These are phyloP conservation scores for Heptranchias perlo DNA, from an alignment of 2,113 vertebrate genomes.

Conservation along the genomic window DNA sequence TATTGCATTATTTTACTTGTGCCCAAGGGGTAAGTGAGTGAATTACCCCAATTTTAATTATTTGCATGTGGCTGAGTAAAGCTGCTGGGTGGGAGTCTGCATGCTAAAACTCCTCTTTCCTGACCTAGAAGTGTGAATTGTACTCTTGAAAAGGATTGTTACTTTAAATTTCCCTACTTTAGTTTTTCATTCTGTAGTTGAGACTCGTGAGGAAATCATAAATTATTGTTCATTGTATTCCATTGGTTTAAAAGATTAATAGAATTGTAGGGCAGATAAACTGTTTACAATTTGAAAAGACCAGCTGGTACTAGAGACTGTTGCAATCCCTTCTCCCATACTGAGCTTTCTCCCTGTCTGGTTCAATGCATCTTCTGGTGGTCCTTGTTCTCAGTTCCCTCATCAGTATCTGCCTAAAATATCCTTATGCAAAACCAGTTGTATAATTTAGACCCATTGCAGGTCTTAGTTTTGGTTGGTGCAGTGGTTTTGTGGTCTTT, in stretches of 20 bases:
- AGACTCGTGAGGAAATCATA: not conserved
- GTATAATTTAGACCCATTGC: not conserved
- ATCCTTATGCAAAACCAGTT: not conserved
- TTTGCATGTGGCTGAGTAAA: not conserved
- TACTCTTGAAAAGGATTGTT: not conserved
- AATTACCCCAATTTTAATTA: not conserved
- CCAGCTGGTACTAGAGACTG: not conserved
- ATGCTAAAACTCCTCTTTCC: not conserved
- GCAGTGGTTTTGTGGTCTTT: not conserved
- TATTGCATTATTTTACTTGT: not conserved
- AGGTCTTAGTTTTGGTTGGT: not conserved
- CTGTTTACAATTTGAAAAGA: not conserved
- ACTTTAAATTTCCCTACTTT: not conserved
- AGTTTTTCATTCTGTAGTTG: not conserved
- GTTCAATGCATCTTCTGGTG: not conserved
- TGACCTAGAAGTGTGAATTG: not conserved
- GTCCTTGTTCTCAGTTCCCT: not conserved
- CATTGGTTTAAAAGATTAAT: not conserved
- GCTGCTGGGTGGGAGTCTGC: not conserved
- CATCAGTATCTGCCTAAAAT: not conserved
- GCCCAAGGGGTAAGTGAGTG: not conserved
- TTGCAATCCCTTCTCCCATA: not conserved
- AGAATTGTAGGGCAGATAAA: not conserved
- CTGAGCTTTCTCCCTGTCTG: not conserved
- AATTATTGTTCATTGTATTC: not conserved